Conservation (phyloP, 2,797 vertebrate species). For the Passerculus sandwichensis region DNA sequence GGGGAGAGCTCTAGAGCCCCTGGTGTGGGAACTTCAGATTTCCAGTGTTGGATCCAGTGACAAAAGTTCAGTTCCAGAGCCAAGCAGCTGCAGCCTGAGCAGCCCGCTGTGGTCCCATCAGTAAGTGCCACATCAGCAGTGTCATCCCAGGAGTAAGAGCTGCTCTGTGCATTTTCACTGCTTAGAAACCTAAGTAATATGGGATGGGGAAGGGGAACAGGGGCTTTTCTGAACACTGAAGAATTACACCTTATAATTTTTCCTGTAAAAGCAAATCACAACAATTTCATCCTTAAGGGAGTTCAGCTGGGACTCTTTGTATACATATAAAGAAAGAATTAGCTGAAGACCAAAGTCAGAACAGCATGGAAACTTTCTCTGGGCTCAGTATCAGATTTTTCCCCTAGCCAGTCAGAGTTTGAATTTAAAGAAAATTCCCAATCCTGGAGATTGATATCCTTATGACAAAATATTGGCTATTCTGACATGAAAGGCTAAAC, state of each 20-base stretch:
- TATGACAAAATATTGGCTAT: slow-evolving; percentile 1
- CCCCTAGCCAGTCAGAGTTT: background rate
- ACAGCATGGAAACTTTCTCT: background rate
- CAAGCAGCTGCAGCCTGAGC: background rate
- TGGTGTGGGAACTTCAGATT: background rate
- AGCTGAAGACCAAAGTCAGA: background rate
- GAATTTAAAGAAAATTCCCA: background rate
- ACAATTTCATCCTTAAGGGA: background rate
- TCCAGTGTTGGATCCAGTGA: background rate
- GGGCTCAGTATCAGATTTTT: background rate
- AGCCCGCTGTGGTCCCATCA: background rate
- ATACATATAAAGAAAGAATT: background rate
- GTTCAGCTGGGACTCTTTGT: background rate
- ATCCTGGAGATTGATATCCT: background rate
- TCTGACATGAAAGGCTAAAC: background rate
- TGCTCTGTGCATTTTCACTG: background rate
- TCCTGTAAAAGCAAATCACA: background rate
- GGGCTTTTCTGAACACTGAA: background rate
- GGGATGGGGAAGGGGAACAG: accelerated
- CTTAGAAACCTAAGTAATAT: background rate
- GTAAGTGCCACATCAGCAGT: background rate
- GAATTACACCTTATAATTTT: background rate
- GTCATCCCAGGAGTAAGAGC: background rate
- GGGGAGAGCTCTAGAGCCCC: background rate
- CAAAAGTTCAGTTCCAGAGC: background rate